Evolutionary conservation across 2,113 vertebrate genomes (phyloP).

Genomic region (Microcebus lehilahytsara): DNA sequence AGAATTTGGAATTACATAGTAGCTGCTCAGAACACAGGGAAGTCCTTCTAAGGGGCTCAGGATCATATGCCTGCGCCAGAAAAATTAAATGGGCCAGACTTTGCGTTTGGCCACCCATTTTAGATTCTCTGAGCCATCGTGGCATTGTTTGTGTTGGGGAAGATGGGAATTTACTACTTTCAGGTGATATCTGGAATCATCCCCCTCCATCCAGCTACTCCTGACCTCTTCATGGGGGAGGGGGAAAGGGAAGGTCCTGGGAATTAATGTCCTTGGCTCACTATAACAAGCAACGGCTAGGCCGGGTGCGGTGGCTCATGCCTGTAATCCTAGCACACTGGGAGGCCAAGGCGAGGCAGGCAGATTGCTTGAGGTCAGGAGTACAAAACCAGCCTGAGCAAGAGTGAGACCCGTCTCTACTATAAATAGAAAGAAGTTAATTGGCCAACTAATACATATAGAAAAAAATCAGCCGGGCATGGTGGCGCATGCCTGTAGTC

Average conservation of each 20-base stretch:
- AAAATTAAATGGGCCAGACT: slow-evolving; percentile 33
- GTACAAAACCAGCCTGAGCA: no score
- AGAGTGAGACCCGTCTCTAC: no score
- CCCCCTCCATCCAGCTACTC: not conserved
- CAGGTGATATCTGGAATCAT: no score
- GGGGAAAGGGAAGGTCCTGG: not conserved
- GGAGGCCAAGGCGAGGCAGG: no score
- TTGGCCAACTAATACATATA: no score
- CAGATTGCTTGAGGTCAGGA: no score
- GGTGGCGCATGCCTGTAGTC: no score
- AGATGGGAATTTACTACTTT: not conserved
- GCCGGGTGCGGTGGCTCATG: no score
- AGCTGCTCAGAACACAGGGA: not conserved
- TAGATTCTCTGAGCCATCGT: not conserved
- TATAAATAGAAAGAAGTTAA: no score
- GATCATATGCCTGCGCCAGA: not conserved
- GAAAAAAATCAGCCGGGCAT: no score
- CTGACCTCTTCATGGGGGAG: not conserved
- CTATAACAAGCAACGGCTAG: not conserved
- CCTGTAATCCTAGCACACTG: no score
- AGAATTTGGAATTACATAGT: not conserved
- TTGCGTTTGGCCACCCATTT: not conserved
- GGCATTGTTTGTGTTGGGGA: not conserved
- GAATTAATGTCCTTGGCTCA: not conserved
- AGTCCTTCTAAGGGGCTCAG: not conserved